These are phyloP conservation scores for Homarus gammarus DNA, from an alignment of 2,888 invertebrate species.

Conservation along the genomic window DNA sequence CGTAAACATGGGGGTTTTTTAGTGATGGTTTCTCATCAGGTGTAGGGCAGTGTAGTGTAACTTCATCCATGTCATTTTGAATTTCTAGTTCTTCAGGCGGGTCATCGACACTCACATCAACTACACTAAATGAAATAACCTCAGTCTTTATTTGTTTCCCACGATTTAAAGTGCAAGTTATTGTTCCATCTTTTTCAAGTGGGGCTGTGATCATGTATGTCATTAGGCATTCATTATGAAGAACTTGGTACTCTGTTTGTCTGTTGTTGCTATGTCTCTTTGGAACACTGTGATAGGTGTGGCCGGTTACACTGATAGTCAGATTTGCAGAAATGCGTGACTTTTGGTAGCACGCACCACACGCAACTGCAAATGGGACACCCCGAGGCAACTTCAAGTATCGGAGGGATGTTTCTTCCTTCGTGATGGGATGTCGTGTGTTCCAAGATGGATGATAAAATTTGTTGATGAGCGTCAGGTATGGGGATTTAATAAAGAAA, in stretches of 20 bases:
- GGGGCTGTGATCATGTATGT: conserved; percentile 53
- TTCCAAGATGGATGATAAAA: conserved; percentile 49
- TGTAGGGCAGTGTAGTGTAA: conserved; percentile 33
- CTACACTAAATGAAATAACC: conserved; percentile 21
- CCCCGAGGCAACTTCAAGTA: conserved; percentile 43
- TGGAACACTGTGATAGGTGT: not conserved
- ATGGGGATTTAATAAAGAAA: conserved; percentile 39
- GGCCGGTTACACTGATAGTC: conserved; percentile 33
- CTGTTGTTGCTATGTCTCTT: conserved; percentile 11
- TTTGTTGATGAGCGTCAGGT: conserved; percentile 47
- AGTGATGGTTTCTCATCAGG: conserved; percentile 4
- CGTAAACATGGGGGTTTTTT: conserved; percentile 52
- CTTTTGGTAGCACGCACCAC: conserved; percentile 51
- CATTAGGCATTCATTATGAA: conserved; percentile 30
- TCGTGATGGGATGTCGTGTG: conserved; percentile 51
- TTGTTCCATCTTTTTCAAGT: conserved; percentile 37
- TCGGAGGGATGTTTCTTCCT: not conserved
- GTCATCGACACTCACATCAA: conserved; percentile 13
- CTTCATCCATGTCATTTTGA: not conserved
- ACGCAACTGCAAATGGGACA: conserved; percentile 49
- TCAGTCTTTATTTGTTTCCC: conserved; percentile 31
- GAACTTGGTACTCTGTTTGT: conserved; percentile 19
- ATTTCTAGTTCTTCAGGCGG: conserved; percentile 8
- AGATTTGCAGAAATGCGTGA: conserved; percentile 30
- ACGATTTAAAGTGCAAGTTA: conserved; percentile 43